Percentiles rank a stretch among this genome's conserved stretches.
Evolutionary conservation across 2,113 vertebrate species (phyloP).

Genomic region (Promerops cafer): DNA sequence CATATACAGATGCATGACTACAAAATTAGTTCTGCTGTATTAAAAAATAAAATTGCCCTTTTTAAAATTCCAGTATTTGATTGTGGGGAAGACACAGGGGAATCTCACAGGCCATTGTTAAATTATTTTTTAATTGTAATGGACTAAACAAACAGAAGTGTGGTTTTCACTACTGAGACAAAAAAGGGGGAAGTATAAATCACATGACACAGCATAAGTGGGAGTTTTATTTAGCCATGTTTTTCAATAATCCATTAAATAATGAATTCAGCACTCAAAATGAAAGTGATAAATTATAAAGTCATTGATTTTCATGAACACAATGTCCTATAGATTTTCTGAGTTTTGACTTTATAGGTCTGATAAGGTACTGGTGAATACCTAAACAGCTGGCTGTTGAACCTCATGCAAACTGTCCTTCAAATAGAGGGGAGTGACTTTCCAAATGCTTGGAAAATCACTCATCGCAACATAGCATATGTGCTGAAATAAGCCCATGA

Average conservation of each 20-base stretch:
- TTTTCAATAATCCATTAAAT: background rate
- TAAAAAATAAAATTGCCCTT: background rate
- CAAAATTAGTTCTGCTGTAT: background rate
- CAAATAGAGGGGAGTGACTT: background rate
- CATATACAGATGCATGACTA: background rate
- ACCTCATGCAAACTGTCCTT: background rate
- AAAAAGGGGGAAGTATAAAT: background rate
- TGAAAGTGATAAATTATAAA: background rate
- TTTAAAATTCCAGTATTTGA: background rate
- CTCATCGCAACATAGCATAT: background rate
- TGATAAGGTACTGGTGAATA: background rate
- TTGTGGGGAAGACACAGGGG: background rate
- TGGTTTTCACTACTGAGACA: background rate
- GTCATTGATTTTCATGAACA: background rate
- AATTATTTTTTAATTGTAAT: background rate
- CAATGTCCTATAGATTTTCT: background rate
- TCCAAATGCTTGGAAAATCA: slow-evolving; percentile 15
- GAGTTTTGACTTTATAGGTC: background rate
- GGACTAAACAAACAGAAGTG: background rate
- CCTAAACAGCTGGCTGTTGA: background rate
- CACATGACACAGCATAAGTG: background rate
- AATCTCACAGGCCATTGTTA: background rate
- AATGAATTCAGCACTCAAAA: background rate
- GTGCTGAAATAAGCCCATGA: background rate
- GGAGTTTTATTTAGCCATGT: background rate